These are phyloP conservation scores for Notiomystis cincta DNA, from an alignment of 2,113 vertebrate genomes.

Conservation along the genomic window DNA sequence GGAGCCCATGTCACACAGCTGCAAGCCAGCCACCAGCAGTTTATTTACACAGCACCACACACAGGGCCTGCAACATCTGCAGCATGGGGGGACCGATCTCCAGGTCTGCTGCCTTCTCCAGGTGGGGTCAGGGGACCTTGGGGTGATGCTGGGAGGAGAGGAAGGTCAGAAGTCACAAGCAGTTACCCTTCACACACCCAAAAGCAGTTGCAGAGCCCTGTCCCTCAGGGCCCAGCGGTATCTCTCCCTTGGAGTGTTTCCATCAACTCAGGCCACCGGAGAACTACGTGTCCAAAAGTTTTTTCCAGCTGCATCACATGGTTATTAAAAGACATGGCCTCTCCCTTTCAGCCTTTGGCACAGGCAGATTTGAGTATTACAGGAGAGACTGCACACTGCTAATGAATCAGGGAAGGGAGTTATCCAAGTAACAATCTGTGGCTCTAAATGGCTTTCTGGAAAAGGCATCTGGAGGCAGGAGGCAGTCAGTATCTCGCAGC, in stretches of 20 bases:
- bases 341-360: neutral
- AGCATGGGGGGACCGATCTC: fast-evolving
- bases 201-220: neutral
- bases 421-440: slow-evolving; percentile 4
- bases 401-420: slow-evolving; percentile 1
- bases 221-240: neutral
- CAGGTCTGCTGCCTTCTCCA: neutral
- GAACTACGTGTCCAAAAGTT: neutral
- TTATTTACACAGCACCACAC: neutral
- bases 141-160: neutral
- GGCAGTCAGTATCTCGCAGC: neutral
- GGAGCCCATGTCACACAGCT: neutral
- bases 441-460: slow-evolving; percentile 43
- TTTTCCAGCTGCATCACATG: slow-evolving; percentile 28
- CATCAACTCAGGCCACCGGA: neutral
- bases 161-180: neutral
- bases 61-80: neutral
- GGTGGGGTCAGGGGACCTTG: neutral
- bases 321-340: slow-evolving; percentile 51
- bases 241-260: neutral
- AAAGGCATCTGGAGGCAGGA: slow-evolving; percentile 23
- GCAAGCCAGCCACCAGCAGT: neutral
- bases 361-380: neutral
- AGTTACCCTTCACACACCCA: neutral
- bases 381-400: neutral